Evolutionary conservation across 2,797 vertebrate genomes (phyloP), one percentile per base, ranked within the genome.

Genomic region (Pachyuromys duprasi): DNA sequence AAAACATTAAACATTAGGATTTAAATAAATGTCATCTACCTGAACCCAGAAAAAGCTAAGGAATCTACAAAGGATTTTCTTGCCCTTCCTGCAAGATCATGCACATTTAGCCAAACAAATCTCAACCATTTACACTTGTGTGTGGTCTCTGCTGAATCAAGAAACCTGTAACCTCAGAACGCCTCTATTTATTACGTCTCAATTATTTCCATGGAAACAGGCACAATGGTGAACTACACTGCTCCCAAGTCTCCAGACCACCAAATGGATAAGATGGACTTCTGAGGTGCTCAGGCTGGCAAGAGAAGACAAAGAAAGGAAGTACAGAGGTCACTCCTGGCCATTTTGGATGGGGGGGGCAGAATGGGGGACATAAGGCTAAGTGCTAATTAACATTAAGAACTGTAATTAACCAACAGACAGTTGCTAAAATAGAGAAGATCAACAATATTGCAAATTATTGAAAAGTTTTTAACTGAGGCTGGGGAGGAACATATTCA

Each of bases 151-250:
- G 98, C 60, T 98, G 97, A 98, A 98, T 97, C 98, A 96, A 97
- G 97, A 98, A 98, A 98, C 98, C 98, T 98, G 97, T 98, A 98
- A 98, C 98, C 98, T 98, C 97, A 97, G 98, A 98, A 97, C 70
- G 97, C 98, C 97, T 98, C 98, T 98, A 98, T 98, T 98, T 98
- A 98, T 98, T 98, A 98, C 98, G 98, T 98, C 98, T 98, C 98
- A 98, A 98, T 99, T 98, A 98, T 98, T 98, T 98, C 98, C 98
- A 98, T 98, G 98, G 98, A 98, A 99, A 98, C 98, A 8, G 95
- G 83, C 93, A 97, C 97, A 95, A 92, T 97, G 94, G 97, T 89
- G 95, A 98, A 97, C 97, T 96, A 97, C 95, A 92, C 91, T 75
- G 94, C 84, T 98, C 96, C 98, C 96, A 97, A 97, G 97, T 98